Evolutionary conservation across 2,113 vertebrate species (phyloP), one percentile per base, ranked within the genome.

Genomic region (Chamaetylas fuelleborni): DNA sequence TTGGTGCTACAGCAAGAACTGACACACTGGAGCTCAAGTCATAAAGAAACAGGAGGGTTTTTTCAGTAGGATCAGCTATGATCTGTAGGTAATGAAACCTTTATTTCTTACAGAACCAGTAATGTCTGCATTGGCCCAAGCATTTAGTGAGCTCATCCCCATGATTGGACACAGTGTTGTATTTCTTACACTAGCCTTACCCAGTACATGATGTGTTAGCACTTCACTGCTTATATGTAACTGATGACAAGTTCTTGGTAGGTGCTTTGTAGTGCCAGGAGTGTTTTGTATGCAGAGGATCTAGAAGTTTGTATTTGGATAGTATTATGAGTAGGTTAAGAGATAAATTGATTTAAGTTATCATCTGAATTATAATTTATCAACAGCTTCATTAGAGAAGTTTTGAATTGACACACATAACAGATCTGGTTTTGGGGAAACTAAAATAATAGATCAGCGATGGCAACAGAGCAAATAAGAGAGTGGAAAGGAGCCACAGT

Each of bases 141-240:
- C 29, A 2, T 57, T 69, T 23, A 40, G 25, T 34, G 42, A 40
- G 19, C 12, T 61, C 57, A 36, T 70, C 47, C 54, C 83, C 62
- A 2, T 2, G 2, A 22, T 0, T 48, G 77, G 17, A 19, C 43
- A 19, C 0, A 0, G 38, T 43, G 23, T 34, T 61, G 16, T 19
- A 1, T 62, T 83, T 72, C 45, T 74, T 29, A 33, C 0, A 0
- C 22, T 48, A 42, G 48, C 62, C 19, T 56, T 61, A 19, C n/a
- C 24, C 57, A 14, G 12, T 64, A 17, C 5, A 0, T 18, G 58
- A 23, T 51, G 24, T 33, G 19, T 70, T 19, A 71, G 53, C 78
- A n/a, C 42, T 64, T 66, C 28, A 20, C n/a, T 40, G 2, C 26
- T 45, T 33, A 22, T 25, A 12, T 81, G 22, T 9, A 43, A n/a